Evolutionary conservation across 2,797 vertebrate genomes (phyloP).

Genomic region (Labeo calbasu): DNA sequence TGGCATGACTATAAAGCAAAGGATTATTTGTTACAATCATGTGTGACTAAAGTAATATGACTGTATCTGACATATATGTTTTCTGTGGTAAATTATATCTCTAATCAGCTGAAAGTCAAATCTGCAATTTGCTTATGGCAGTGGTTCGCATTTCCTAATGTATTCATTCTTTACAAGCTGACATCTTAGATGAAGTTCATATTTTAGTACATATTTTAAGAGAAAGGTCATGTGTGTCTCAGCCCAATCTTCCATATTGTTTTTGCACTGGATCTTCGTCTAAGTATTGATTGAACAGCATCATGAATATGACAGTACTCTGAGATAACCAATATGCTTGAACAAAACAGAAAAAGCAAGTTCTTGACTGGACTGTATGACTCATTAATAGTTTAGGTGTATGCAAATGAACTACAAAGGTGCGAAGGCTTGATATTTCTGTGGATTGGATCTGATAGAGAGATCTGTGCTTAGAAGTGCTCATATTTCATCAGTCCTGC

Average conservation of each 20-base stretch:
- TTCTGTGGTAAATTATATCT: constrained; percentile 11
- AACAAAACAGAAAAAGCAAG: not conserved
- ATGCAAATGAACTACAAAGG: constrained; percentile 18
- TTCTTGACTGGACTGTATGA: not conserved
- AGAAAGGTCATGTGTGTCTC: constrained; percentile 16
- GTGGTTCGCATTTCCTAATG: not conserved
- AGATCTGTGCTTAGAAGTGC: constrained; percentile 18
- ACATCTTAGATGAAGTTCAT: not conserved
- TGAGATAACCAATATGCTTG: not conserved
- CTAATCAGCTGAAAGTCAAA: constrained; percentile 12
- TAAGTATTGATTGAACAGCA: constrained; percentile 16
- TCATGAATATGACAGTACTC: constrained; percentile 4
- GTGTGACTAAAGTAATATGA: not conserved
- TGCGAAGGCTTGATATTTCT: constrained; percentile 20
- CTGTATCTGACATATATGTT: not conserved
- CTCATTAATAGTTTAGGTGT: not conserved
- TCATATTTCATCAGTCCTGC: constrained; percentile 46
- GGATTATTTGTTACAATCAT: not conserved
- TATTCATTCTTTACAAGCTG: constrained; percentile 11
- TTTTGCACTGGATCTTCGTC: constrained; percentile 7
- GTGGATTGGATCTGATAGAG: constrained; percentile 43
- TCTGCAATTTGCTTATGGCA: constrained; percentile 12
- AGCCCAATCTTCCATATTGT: not conserved
- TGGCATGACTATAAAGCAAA: constrained; percentile 20
- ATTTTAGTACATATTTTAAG: constrained; percentile 9